phyloP scores from a whole-genome alignment of 2,797 vertebrate genomes.

The Myiothlypis coronata region DNA sequence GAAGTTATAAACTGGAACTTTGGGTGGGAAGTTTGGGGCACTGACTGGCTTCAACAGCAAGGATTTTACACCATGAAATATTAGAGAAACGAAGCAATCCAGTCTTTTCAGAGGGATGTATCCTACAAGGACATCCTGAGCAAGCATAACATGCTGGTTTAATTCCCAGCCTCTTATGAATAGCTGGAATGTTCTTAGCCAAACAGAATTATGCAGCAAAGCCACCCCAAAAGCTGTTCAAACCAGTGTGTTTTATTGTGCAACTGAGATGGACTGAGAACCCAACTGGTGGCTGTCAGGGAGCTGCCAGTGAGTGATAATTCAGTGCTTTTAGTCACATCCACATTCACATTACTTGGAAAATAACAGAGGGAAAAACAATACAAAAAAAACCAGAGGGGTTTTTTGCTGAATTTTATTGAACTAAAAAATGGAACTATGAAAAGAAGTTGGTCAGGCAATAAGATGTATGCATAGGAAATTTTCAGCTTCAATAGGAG shows the following conservation, averaged over 20 bases:
- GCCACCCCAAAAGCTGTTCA: not conserved
- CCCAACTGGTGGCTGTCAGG: not conserved
- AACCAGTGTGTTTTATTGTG: not conserved
- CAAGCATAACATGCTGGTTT: not conserved
- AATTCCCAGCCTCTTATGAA: not conserved
- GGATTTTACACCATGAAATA: not conserved
- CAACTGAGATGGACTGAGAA: not conserved
- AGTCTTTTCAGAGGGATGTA: not conserved
- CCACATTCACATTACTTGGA: not conserved
- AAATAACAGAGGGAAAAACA: not conserved
- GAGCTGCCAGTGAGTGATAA: not conserved
- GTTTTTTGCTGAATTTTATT: not conserved
- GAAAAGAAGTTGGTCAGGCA: not conserved
- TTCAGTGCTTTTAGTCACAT: not conserved
- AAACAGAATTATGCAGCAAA: not conserved
- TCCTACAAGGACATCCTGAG: not conserved
- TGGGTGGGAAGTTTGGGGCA: not conserved
- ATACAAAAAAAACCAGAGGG: not conserved
- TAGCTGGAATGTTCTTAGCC: not conserved
- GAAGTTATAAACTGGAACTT: not conserved
- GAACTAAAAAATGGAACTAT: not conserved
- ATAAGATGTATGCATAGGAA: not conserved
- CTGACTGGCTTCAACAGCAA: not conserved
- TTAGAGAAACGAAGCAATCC: not conserved
- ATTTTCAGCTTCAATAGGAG: not conserved